phyloP scores from a whole-genome alignment of 2,888 invertebrate genomes.

The Galeopsomyia nigrocyanea region DNA sequence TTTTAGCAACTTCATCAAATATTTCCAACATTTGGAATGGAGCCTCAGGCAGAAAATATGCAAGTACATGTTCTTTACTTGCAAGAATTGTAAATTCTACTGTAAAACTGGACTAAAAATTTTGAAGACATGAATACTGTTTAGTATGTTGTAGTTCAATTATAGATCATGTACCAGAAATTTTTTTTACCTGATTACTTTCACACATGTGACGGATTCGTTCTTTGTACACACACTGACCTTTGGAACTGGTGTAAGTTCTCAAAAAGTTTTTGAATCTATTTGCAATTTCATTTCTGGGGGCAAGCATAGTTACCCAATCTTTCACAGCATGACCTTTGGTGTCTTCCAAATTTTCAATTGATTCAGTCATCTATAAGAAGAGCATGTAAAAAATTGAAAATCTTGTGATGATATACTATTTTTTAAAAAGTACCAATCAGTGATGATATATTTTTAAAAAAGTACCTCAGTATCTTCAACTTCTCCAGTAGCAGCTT shows the following conservation, averaged over 20 bases:
- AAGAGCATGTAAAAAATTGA: slow-evolving; percentile 16
- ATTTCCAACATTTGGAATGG: slow-evolving; percentile 97
- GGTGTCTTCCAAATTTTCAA: slow-evolving; percentile 98
- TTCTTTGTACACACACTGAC: slow-evolving; percentile 91
- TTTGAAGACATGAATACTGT: slow-evolving; percentile 3
- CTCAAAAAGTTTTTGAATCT: slow-evolving; percentile 92
- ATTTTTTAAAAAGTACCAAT: slow-evolving; percentile 23
- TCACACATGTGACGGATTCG: slow-evolving; percentile 96
- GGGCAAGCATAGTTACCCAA: slow-evolving; percentile 97
- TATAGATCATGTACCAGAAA: too few relatives aligned
- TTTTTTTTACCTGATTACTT: slow-evolving; percentile 76
- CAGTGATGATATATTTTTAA: too few relatives aligned
- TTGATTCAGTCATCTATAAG: slow-evolving; percentile 87
- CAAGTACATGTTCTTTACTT: slow-evolving; percentile 90
- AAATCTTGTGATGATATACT: slow-evolving; percentile 5
- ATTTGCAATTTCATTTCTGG: slow-evolving; percentile 95
- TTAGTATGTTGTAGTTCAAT: neutral
- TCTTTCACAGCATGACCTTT: slow-evolving; percentile 95
- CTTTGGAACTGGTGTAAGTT: slow-evolving; percentile 88
- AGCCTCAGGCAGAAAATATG: slow-evolving; percentile 97
- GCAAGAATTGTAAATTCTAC: slow-evolving; percentile 95
- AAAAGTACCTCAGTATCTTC: slow-evolving; percentile 78
- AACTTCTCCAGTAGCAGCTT: slow-evolving; percentile 84
- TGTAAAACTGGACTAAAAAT: slow-evolving; percentile 80
- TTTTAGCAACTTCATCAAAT: slow-evolving; percentile 94